Evolutionary conservation across 2,797 vertebrate species (phyloP).

Genomic region (Melanotaenia parkinsoni): DNA sequence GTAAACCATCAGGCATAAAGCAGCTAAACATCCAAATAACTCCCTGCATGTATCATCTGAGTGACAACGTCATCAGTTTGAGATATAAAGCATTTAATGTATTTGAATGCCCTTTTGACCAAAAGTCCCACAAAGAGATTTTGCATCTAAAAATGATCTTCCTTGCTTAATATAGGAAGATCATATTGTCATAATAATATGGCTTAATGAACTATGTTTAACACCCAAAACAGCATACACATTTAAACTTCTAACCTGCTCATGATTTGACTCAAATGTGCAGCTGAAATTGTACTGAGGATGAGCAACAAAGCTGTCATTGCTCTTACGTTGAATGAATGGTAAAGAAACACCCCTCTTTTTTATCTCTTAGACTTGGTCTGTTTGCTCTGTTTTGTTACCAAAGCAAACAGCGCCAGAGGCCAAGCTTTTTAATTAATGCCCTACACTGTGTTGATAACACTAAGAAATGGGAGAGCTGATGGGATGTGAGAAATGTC

Average conservation of each 20-base stretch:
- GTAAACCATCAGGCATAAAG: not conserved
- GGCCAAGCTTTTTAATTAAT: slow-evolving; percentile 53
- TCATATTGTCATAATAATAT: too few relatives aligned
- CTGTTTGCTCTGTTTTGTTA: slow-evolving; percentile 22
- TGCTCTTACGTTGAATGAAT: slow-evolving; percentile 33
- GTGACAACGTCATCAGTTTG: too few relatives aligned
- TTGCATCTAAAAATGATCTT: too few relatives aligned
- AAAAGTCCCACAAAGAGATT: too few relatives aligned
- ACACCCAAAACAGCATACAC: not conserved
- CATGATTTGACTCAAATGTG: slow-evolving; percentile 10
- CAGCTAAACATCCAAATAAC: too few relatives aligned
- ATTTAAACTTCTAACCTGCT: not conserved
- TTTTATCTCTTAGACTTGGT: slow-evolving; percentile 38
- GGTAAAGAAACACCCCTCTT: slow-evolving; percentile 22
- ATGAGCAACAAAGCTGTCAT: slow-evolving; percentile 9
- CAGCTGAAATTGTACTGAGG: slow-evolving; percentile 10
- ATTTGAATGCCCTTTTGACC: too few relatives aligned
- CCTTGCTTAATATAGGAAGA: too few relatives aligned
- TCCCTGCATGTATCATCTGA: too few relatives aligned
- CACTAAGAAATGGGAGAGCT: slow-evolving; percentile 29
- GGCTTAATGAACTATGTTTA: not conserved
- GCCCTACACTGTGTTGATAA: slow-evolving; percentile 53
- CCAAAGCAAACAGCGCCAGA: slow-evolving; percentile 24
- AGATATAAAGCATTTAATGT: too few relatives aligned
- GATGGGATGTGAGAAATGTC: slow-evolving; percentile 44